Evolutionary conservation across 2,888 invertebrate species (phyloP), one percentile per base, ranked within the genome.

Genomic region (Gibbula magus): DNA sequence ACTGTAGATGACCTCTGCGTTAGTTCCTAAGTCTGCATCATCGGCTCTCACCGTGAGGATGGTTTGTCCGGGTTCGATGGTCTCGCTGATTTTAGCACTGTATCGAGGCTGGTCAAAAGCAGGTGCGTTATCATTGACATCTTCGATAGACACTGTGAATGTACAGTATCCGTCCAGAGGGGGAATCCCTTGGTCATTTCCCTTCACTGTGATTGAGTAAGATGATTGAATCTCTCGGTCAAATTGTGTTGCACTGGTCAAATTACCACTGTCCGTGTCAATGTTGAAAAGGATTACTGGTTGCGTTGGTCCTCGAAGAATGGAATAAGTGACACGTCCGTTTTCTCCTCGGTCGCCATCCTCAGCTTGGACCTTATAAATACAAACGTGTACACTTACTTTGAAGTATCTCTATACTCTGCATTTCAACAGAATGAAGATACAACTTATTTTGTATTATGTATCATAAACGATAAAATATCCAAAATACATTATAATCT

Each of bases 181-280:
- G 0, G 99, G 98, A 92, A 97, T 97, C n/a, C 99, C 99, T 92
- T 98, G 97, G 95, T 99, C 99, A 0, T 98, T 98, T 5, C 99
- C 99, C 94, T 99, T 98, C 0, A 99, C 97, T 0, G 98, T 99
- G 8, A 92, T 86, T 1, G 90, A 86, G 66, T 87, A 88, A 25
- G 86, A 88, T 5, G 84, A 85, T 18, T 86, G 82, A 5, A 84
- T 86, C 83, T 99, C 99, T 83, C 98, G 95, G 94, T 99, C 98
- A 92, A 99, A 98, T 29, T 86, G 79, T 2, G 98, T 83, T 0
- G 87, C 88, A 0, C 92, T 90, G 0, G 96, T 96, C 78, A 99
- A 97, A 93, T 97, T 97, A 2, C 99, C 99, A 53, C 97, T 98
- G 93, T 97, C 97, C 92, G 97, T 97, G 89, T 99, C 97, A 0